Evolutionary conservation across 2,888 invertebrate species (phyloP), one percentile per base, ranked within the genome.

Genomic region (Chloromyia formosa): DNA sequence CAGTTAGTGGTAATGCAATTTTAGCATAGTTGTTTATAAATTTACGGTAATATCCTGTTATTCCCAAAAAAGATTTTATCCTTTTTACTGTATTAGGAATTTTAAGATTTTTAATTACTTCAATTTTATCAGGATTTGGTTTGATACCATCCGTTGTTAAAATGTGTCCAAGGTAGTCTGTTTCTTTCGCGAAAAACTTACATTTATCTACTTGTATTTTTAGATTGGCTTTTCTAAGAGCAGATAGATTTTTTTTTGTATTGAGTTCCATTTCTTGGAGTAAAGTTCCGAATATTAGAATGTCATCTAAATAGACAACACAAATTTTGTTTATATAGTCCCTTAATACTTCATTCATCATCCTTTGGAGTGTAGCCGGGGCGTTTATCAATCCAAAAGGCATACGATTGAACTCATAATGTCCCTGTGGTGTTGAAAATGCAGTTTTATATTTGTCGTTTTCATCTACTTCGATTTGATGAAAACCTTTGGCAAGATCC

Each of bases 1-100:
- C 61, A 1, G 61, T 61, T 61, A 61, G 23, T 2, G 61, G 61
- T 3, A 27, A 23, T 61, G 61, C 61, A 61, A 61, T 61, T n/a
- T n/a, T n/a, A n/a, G 61, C 61, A 61, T 61, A 61, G 12, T 27
- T 61, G 14, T 61, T 61, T 27, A 61, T 61, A 27, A 61, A 61
- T 27, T 61, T 61, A 9, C 61, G 61, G 27, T 61, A 61, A 14
- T 61, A 61, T 27, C 61, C 61, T 61, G 58, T 58, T 4, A 58
- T 58, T 4, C 58, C 58, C 2, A 58, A 20, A 10, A 58, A 58
- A 4, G 58, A 58, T 58, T 58, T 58, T 18, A 58, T 58, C n/a
- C 16, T 58, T 20, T 35, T 35, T 4, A 7, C 3, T 2, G 27
- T 35, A n/a, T 16, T 18, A 4, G 58, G 58, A 18, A 58, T 20